Percentiles rank a stretch among this genome's conserved stretches.
Conservation (phyloP, 2,888 invertebrate species). For the Gari tellinella region DNA sequence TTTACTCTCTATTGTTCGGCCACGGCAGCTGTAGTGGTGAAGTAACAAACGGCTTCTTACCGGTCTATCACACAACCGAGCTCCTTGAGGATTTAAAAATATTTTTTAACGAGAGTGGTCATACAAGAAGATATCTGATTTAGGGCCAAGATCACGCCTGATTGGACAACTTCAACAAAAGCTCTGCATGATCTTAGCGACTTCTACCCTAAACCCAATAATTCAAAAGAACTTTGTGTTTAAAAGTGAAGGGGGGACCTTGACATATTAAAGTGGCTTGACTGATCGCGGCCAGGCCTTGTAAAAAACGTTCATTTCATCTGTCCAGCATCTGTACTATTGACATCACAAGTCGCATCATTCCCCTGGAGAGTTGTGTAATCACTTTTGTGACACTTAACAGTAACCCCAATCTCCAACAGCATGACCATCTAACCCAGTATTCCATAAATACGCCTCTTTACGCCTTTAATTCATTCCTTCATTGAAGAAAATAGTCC, state of each 20-base stretch:
- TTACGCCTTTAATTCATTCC: no score
- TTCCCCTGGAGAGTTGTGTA: slow-evolving; percentile 54
- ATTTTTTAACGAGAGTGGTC: slow-evolving; percentile 24
- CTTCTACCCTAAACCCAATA: slow-evolving; percentile 31
- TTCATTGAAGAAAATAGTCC: no score
- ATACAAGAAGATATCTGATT: slow-evolving; percentile 4
- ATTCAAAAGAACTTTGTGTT: slow-evolving; percentile 26
- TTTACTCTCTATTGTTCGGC: slow-evolving; percentile 18
- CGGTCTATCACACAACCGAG: no score
- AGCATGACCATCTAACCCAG: no score
- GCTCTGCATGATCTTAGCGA: slow-evolving; percentile 23
- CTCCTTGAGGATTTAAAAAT: no score
- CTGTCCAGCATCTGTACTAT: slow-evolving; percentile 52
- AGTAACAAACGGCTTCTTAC: no score
- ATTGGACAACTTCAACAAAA: slow-evolving; percentile 47
- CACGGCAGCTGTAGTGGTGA: slow-evolving; percentile 23
- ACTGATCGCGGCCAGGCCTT: slow-evolving; percentile 23
- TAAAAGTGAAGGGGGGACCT: slow-evolving; percentile 22
- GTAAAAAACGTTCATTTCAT: slow-evolving; percentile 44
- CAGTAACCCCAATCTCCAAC: no score
- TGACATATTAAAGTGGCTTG: slow-evolving; percentile 47
- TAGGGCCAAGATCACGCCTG: slow-evolving; percentile 18
- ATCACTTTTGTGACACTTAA: no score
- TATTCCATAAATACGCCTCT: no score
- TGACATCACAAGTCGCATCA: slow-evolving; percentile 10